Evolutionary conservation across 2,113 vertebrate genomes (phyloP), one percentile per base, ranked within the genome.

Genomic region (Otocyon megalotis): DNA sequence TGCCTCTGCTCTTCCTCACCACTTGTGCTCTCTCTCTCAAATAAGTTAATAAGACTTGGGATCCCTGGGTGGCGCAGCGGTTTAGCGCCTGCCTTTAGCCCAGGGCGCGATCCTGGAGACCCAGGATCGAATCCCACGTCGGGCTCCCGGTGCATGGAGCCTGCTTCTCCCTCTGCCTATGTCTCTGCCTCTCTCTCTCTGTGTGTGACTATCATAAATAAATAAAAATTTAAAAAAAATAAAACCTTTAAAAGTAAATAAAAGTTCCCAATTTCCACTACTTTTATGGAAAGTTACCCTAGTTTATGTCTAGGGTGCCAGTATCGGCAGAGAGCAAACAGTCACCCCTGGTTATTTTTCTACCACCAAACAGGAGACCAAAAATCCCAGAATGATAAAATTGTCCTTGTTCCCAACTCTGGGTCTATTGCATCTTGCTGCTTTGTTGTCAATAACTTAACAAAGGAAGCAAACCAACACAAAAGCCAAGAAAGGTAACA

Each of bases 391-490:
- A 89, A 14, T 19, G 50, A 60, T 54, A 56, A 63, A 88, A 53
- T 7, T 32, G n/a, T 83, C 54, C 19, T 53, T 74, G 35, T 92
- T 88, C 56, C 26, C n/a, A 94, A 26, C 56, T 69, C 82, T 69
- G 80, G 62, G 62, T 43, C 43, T 43, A 67, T 62, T 35, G n/a
- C 74, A 63, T 93, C 76, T 83, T 81, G 60, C 26, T 83, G 81
- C 53, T 74, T 81, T 90, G 63, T 82, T 92, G 54, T 94, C 54
- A 74, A 15, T 81, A 94, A 84, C 80, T 96, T 60, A 69, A 88
- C 32, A 96, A 90, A 87, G 4, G 56, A 87, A 90, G 20, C 19
- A 85, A 89, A 67, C 72, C 9, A 32, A 72, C 43, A 81, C 32
- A 88, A 56, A 69, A 80, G 5, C 26, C 13, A 54, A 83, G 74